phyloP scores from a whole-genome alignment of 2,113 vertebrate genomes.

The Miniopterus natalensis region DNA sequence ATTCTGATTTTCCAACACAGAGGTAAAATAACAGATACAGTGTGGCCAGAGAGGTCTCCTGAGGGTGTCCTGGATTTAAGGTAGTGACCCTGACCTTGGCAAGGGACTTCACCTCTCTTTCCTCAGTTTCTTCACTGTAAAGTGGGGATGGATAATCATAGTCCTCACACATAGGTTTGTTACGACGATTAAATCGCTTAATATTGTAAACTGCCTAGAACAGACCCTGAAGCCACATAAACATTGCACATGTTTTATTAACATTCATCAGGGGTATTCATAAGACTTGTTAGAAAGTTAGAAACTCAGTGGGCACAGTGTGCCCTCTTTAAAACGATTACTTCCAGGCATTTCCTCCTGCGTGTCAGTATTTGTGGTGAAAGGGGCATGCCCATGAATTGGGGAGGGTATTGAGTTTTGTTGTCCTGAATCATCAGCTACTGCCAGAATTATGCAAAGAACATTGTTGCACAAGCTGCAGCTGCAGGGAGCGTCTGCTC shows the following conservation, averaged over 20 bases:
- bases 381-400: not conserved
- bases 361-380: not conserved
- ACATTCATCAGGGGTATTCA: not conserved
- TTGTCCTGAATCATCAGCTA: not conserved
- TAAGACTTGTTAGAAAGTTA: not conserved
- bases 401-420: not conserved
- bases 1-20: not conserved
- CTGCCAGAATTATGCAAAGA: conserved; percentile 31
- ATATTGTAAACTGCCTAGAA: not conserved
- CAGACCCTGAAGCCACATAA: rapidly evolving
- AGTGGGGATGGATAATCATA: not conserved
- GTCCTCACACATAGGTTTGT: not conserved
- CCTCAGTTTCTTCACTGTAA: not conserved
- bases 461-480: not conserved
- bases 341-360: not conserved
- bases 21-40: rapidly evolving
- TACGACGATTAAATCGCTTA: not conserved
- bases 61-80: not conserved
- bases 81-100: not conserved
- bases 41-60: not conserved
- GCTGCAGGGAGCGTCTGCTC: not conserved
- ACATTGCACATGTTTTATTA: rapidly evolving
- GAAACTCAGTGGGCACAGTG: not conserved
- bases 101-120: rapidly evolving
- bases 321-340: not conserved